Evolutionary conservation across 2,797 vertebrate genomes (phyloP).

Genomic region (Tenualosa ilisha): DNA sequence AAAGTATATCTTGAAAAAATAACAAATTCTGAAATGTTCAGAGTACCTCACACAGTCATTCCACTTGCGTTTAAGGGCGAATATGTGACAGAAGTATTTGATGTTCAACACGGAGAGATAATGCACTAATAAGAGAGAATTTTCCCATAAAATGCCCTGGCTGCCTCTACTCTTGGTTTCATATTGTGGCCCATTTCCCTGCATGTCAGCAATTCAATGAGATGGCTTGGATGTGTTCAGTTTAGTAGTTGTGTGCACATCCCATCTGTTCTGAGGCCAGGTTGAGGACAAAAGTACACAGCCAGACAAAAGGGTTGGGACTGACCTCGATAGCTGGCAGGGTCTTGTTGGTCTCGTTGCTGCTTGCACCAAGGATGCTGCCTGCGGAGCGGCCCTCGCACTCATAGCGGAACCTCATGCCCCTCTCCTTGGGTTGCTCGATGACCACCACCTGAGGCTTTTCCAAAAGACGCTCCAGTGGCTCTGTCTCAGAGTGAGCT

Average conservation of each 20-base stretch:
- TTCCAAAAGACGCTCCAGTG: conserved; percentile 71
- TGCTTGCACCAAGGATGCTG: conserved; percentile 88
- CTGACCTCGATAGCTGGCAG: conserved; percentile 84
- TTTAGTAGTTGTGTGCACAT: too few species aligned
- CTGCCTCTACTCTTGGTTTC: not conserved
- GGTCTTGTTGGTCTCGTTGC: conserved; percentile 85
- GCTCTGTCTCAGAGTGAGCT: conserved; percentile 51
- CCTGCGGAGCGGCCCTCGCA: conserved; percentile 92
- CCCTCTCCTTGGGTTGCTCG: conserved; percentile 92
- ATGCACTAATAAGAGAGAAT: not conserved
- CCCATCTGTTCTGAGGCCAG: too few species aligned
- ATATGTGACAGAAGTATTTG: not conserved
- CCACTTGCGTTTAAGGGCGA: too few species aligned
- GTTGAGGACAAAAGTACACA: too few species aligned
- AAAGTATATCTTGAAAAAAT: not conserved
- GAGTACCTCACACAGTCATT: not conserved
- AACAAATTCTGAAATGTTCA: not conserved
- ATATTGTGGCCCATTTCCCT: not conserved
- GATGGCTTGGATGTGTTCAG: not conserved
- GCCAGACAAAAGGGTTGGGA: not conserved
- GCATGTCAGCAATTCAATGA: not conserved
- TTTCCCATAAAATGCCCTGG: not conserved
- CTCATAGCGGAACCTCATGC: conserved; percentile 96
- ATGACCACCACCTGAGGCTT: conserved; percentile 79
- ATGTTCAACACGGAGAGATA: not conserved